Percentiles rank a stretch among this genome's conserved stretches.
Evolutionary conservation across 2,113 vertebrate genomes (phyloP).

Genomic region (Scartelaos histophorus): DNA sequence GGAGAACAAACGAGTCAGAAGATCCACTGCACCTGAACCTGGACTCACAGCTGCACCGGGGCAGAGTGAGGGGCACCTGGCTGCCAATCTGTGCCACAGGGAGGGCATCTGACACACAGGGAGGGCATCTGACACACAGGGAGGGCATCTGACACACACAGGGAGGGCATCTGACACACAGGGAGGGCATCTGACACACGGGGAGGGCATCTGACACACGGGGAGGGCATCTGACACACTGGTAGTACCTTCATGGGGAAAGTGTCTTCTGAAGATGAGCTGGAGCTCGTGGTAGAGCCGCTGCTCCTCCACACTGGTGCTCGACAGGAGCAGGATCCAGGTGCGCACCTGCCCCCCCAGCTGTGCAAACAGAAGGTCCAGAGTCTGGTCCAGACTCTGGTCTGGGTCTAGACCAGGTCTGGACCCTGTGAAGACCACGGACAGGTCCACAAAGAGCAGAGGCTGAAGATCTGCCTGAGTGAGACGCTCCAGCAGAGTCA

Average conservation of each 20-base stretch:
- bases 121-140: too few relatives aligned
- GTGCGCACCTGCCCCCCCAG: background rate
- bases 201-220: too few relatives aligned
- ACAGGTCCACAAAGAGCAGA: background rate
- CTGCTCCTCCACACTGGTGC: background rate
- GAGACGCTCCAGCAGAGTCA: background rate
- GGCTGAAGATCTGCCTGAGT: background rate
- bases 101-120: too few relatives aligned
- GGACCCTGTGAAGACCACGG: background rate
- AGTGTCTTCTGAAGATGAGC: background rate
- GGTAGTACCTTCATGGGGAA: background rate
- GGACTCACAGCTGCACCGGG: too few relatives aligned
- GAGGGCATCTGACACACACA: background rate
- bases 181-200: too few relatives aligned
- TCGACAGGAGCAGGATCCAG: background rate
- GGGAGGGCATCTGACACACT: too few relatives aligned
- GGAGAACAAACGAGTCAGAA: background rate
- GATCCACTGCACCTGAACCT: too few relatives aligned
- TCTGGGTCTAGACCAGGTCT: background rate
- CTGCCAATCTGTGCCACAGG: too few relatives aligned
- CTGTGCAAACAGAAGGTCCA: background rate
- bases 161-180: background rate
- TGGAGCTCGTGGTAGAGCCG: background rate
- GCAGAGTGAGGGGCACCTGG: too few relatives aligned
- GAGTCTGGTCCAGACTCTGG: background rate